Percentiles rank a stretch among this genome's conserved stretches.
Evolutionary conservation across 2,888 invertebrate genomes (phyloP).

Genomic region (Calameuta pallipes): DNA sequence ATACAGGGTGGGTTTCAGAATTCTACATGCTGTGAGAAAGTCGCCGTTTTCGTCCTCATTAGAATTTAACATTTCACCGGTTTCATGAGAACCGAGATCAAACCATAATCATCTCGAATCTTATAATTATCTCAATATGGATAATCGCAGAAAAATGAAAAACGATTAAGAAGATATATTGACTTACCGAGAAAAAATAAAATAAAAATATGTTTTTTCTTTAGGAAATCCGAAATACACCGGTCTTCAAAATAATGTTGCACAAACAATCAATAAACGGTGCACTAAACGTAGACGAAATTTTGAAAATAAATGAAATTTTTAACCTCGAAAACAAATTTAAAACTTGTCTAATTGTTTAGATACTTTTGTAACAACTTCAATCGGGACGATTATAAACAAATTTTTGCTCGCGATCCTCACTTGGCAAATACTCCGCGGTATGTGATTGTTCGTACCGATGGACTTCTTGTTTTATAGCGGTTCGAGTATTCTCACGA

Average conservation of each 20-base stretch:
- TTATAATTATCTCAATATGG: neutral
- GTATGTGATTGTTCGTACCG: constrained; percentile 40
- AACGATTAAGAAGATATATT: no score
- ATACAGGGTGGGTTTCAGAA: neutral
- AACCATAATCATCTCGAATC: neutral
- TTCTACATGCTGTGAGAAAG: neutral
- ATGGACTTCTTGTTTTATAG: constrained; percentile 48
- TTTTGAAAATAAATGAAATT: neutral
- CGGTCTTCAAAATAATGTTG: neutral
- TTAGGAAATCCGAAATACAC: neutral
- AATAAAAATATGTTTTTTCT: neutral
- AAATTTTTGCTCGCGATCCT: constrained; percentile 22
- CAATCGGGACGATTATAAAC: neutral
- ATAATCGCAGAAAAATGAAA: neutral
- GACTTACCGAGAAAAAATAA: neutral
- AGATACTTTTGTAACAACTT: neutral
- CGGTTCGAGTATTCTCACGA: constrained; percentile 15
- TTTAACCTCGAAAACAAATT: neutral
- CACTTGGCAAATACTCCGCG: constrained; percentile 36
- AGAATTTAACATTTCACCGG: neutral
- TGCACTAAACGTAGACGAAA: neutral
- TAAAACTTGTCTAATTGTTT: neutral
- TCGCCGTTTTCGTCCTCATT: neutral
- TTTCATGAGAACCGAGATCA: neutral
- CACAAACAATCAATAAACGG: neutral